A percentile compares a stretch with the other conserved stretches of the same genome.
Evolutionary conservation across 2,888 invertebrate species (phyloP).

Genomic region (Blastobasis lacticolella): DNA sequence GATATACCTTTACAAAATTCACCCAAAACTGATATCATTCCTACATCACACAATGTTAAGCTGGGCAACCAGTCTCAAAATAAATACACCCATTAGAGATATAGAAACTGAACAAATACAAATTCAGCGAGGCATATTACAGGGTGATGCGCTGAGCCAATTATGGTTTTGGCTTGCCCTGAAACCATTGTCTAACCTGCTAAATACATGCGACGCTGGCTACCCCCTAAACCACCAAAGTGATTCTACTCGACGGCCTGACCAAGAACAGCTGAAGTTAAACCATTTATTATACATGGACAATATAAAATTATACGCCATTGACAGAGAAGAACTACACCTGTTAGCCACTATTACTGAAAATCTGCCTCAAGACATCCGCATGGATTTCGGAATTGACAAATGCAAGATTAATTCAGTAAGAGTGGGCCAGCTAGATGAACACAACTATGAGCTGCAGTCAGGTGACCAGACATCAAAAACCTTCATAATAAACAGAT

Average conservation of each 20-base stretch:
- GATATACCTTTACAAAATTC: constrained; percentile 15
- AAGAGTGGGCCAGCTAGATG: not conserved
- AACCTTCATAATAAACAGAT: constrained; percentile 6
- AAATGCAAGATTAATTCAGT: constrained; percentile 4
- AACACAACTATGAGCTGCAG: not conserved
- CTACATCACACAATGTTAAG: constrained; percentile 6
- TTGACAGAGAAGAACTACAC: not conserved
- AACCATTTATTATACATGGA: not conserved
- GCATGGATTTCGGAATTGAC: constrained; percentile 3
- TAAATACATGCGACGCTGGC: not conserved
- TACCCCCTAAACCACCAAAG: not conserved
- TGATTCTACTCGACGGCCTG: not conserved
- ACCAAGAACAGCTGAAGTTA: not conserved
- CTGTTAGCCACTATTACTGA: not conserved
- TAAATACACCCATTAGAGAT: not conserved
- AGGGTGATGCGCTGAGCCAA: constrained; percentile 15
- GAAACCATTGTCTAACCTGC: constrained; percentile 1
- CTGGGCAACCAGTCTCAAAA: constrained; percentile 10
- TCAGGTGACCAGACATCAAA: not conserved
- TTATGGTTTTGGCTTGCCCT: constrained; percentile 9
- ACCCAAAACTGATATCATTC: constrained; percentile 8
- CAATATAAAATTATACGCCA: not conserved
- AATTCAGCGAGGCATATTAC: constrained; percentile 16
- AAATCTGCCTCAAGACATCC: constrained; percentile 1
- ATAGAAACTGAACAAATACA: constrained; percentile 7